Percentiles rank a stretch among this genome's conserved stretches.
Conservation (phyloP, 2,888 invertebrate genomes). For the Zaprionus obscuricornis region DNA sequence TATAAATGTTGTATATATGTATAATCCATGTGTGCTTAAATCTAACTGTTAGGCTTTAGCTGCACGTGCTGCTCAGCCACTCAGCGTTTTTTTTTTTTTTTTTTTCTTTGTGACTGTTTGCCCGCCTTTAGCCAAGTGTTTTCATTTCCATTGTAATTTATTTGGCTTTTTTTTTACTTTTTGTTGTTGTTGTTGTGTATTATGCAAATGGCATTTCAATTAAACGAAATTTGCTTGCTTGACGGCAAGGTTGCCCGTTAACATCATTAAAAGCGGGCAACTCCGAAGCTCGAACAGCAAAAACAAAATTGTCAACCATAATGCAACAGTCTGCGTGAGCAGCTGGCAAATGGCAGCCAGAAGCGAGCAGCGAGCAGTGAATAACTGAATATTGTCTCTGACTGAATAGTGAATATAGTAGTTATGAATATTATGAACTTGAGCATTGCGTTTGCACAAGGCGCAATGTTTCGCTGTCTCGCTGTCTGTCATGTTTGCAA, state of each 20-base stretch:
- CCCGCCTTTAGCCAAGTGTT: constrained; percentile 27
- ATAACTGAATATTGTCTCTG: no score
- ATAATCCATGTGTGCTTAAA: constrained; percentile 17
- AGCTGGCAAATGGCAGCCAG: no score
- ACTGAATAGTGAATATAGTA: constrained; percentile 4
- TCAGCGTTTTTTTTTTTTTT: constrained; percentile 45
- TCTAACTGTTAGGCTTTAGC: constrained; percentile 36
- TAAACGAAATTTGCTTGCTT: constrained; percentile 64
- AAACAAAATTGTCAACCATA: constrained; percentile 56
- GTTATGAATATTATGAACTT: constrained; percentile 54
- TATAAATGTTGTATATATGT: neutral
- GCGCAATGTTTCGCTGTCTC: no score
- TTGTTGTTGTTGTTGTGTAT: constrained; percentile 29
- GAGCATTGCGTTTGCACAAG: constrained; percentile 51
- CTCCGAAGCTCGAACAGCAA: constrained; percentile 4
- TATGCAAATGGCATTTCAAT: constrained; percentile 75
- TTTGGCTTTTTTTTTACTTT: constrained; percentile 5
- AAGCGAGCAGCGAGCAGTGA: no score
- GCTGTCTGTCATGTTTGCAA: constrained; percentile 47
- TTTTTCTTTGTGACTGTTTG: constrained; percentile 22
- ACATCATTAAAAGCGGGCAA: constrained; percentile 54
- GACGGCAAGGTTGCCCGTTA: constrained; percentile 67
- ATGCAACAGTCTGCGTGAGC: constrained; percentile 32
- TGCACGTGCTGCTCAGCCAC: constrained; percentile 59
- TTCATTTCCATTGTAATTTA: no score